Conservation (phyloP, 2,888 invertebrate species). For the Strigamia crassipes region DNA sequence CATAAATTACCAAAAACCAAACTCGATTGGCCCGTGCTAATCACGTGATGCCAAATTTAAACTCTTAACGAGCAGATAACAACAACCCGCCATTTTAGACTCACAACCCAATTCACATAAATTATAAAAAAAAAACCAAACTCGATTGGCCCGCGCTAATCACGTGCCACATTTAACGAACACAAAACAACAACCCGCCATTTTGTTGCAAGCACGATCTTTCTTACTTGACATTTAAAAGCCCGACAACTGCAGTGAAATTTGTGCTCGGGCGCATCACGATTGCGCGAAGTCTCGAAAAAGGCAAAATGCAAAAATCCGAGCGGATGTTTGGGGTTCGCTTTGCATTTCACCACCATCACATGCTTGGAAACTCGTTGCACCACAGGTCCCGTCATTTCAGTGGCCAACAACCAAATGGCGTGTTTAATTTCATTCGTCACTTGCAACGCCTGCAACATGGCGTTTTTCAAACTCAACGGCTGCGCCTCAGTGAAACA, state of each 20-base stretch:
- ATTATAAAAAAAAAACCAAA: too few species aligned
- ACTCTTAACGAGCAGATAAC: too few species aligned
- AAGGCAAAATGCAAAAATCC: constrained; percentile 73
- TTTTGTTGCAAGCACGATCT: too few species aligned
- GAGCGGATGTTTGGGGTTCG: constrained; percentile 69
- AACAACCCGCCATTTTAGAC: too few species aligned
- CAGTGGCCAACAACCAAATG: constrained; percentile 67
- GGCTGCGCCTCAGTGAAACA: constrained; percentile 68
- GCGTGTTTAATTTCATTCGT: constrained; percentile 67
- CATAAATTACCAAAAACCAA: too few species aligned
- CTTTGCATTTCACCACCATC: constrained; percentile 73
- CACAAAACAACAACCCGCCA: too few species aligned
- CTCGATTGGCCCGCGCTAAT: constrained; percentile 51
- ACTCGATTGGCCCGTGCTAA: too few species aligned
- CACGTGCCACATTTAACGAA: too few species aligned
- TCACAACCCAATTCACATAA: too few species aligned
- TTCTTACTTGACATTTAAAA: constrained; percentile 57
- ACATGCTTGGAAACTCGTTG: constrained; percentile 72
- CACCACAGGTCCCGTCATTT: constrained; percentile 68
- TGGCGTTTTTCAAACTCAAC: constrained; percentile 67
- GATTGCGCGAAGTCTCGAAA: constrained; percentile 58
- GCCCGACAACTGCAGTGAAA: constrained; percentile 67
- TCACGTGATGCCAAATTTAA: too few species aligned
- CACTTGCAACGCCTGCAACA: constrained; percentile 66
- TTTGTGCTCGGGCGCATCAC: constrained; percentile 61